Evolutionary conservation across 2,113 vertebrate species (phyloP), one percentile per base, ranked within the genome.

Genomic region (Hipposideros armiger): DNA sequence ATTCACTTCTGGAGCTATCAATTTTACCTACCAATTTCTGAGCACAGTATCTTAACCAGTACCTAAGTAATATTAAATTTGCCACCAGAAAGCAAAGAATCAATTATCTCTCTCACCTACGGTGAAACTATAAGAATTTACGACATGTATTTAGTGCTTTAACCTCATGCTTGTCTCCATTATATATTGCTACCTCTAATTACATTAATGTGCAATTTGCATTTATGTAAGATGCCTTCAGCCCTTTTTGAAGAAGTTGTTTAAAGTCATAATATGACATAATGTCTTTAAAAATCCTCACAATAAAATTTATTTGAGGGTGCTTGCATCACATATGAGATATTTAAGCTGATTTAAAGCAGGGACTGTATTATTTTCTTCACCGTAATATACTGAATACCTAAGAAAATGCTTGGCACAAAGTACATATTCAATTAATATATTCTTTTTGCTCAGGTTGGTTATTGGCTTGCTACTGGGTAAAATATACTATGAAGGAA

Each of bases 21-120:
- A 78, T 66, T 83, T 82, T 47, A 67, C 28, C 30, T 69, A 82
- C 30, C n/a, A 69, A 69, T 82, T 94, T 87, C 58, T 82, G 66
- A 58, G 28, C 20, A 69, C 30, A 84, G 28, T 78, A 30, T 74
- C 32, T 52, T 52, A 93, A 26, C 11, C 16, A 86, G 16, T 72
- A 32, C 13, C 26, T 45, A 42, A 24, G 5, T 73, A 56, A 77
- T 77, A 83, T n/a, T 42, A 84, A 70, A 36, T 16, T 52, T 84
- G 22, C 16, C 47, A 7, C 30, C 69, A 91, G 16, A 90, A 92
- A 67, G 5, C 52, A 22, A 32, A 64, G 22, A 76, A 45, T 67
- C 16, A 85, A 56, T 62, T 88, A 11, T 7, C 30, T 47, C 2
- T 72, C 40, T 56, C 42, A 80, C n/a, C 32, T 36, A n/a, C 9